These are phyloP conservation scores for Lampropteryx suffumata DNA, from an alignment of 2,888 invertebrate genomes.

Conservation along the genomic window DNA sequence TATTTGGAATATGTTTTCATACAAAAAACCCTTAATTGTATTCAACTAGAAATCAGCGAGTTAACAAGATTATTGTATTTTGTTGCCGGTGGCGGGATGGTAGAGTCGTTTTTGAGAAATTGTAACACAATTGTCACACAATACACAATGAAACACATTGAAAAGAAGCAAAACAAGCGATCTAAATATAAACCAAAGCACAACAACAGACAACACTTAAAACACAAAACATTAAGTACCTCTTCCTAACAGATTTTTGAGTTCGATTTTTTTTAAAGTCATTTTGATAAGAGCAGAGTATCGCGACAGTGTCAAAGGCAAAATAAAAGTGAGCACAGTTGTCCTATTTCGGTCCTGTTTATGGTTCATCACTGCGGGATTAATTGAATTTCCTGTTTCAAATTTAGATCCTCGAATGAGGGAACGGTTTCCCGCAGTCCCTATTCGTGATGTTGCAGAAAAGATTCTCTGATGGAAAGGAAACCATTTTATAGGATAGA, in stretches of 20 bases:
- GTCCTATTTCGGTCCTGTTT: constrained; percentile 77
- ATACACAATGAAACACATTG: constrained; percentile 14
- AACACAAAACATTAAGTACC: constrained; percentile 28
- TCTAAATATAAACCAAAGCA: constrained; percentile 44
- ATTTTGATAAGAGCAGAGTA: constrained; percentile 41
- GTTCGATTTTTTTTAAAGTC: constrained; percentile 60
- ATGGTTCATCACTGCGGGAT: constrained; percentile 69
- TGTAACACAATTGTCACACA: constrained; percentile 2
- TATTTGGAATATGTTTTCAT: too few species aligned
- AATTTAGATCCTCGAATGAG: constrained; percentile 58
- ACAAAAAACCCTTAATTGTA: too few species aligned
- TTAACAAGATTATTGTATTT: too few species aligned
- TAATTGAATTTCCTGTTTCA: constrained; percentile 80
- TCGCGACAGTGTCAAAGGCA: constrained; percentile 43
- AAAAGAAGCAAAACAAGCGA: constrained; percentile 40
- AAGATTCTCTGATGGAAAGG: constrained; percentile 9
- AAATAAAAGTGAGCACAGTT: constrained; percentile 66
- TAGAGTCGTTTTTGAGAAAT: background rate
- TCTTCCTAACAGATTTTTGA: constrained; percentile 53
- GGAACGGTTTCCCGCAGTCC: constrained; percentile 21
- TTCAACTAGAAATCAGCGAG: too few species aligned
- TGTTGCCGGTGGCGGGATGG: background rate
- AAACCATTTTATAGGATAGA: too few species aligned
- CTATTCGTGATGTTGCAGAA: constrained; percentile 11
- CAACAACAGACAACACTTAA: constrained; percentile 38